phyloP scores from a whole-genome alignment of 2,888 invertebrate species.

The Peribatodes rhomboidaria region DNA sequence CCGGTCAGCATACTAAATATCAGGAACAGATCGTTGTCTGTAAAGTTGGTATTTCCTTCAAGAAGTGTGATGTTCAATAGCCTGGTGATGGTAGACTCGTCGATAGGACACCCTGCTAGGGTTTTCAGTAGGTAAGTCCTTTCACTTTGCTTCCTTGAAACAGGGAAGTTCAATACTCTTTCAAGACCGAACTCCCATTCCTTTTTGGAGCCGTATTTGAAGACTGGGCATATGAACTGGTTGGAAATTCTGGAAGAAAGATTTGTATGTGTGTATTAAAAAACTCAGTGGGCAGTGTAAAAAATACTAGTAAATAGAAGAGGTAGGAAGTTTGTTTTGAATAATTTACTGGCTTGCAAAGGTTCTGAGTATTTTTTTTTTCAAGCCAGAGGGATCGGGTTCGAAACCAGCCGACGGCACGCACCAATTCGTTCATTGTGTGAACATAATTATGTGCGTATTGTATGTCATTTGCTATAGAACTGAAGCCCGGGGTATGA shows the following conservation, averaged over 20 bases:
- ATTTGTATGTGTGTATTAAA: not conserved
- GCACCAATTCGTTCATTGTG: too few relatives aligned
- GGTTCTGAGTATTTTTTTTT: not conserved
- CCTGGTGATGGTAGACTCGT: slow-evolving; percentile 88
- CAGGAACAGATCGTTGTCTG: slow-evolving; percentile 91
- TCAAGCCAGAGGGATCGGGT: too few relatives aligned
- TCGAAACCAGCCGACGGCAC: too few relatives aligned
- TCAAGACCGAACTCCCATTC: slow-evolving; percentile 95
- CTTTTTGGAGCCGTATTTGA: slow-evolving; percentile 92
- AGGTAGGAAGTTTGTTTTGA: too few relatives aligned
- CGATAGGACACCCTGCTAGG: slow-evolving; percentile 92
- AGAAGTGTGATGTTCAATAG: slow-evolving; percentile 89
- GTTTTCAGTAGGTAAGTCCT: slow-evolving; percentile 92
- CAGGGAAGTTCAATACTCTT: slow-evolving; percentile 91
- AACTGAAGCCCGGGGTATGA: too few relatives aligned
- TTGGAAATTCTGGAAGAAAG: slow-evolving; percentile 88
- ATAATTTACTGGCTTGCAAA: too few relatives aligned
- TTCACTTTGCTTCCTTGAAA: slow-evolving; percentile 90
- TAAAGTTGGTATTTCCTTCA: slow-evolving; percentile 90
- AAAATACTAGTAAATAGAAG: not conserved
- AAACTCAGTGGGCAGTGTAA: not conserved
- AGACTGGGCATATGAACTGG: slow-evolving; percentile 92
- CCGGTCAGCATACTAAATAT: slow-evolving; percentile 92
- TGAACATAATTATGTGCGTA: too few relatives aligned
- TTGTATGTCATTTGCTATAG: too few relatives aligned